Evolutionary conservation across 2,113 vertebrate species (phyloP).

Genomic region (Pangasianodon gigas): DNA sequence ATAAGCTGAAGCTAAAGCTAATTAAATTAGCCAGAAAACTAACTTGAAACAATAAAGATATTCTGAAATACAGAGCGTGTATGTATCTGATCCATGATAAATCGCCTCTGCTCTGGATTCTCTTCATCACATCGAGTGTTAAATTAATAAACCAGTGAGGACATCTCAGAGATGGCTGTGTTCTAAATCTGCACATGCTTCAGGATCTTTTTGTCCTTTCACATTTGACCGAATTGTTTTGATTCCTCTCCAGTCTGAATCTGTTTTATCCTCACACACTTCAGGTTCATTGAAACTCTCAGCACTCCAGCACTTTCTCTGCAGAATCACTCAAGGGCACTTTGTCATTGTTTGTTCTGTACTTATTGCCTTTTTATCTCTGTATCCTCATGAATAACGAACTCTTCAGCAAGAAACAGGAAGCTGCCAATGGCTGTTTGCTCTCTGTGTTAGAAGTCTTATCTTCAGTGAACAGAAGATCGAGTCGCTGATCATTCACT

Average conservation of each 20-base stretch:
- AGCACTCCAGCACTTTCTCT: neutral
- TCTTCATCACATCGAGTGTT: neutral
- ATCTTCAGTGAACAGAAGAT: conserved; percentile 9
- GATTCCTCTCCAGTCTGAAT: neutral
- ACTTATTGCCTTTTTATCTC: conserved; percentile 27
- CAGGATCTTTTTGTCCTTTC: neutral
- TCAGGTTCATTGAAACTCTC: neutral
- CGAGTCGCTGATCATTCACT: neutral
- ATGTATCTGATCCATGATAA: neutral
- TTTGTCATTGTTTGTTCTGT: conserved; percentile 26
- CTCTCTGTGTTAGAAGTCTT: conserved; percentile 6
- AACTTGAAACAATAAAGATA: neutral
- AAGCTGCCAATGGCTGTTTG: conserved; percentile 14
- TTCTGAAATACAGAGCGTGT: neutral
- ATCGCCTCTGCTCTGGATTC: neutral
- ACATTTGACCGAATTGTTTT: neutral
- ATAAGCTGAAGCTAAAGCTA: neutral
- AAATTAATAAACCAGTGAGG: neutral
- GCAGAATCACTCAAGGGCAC: conserved; percentile 16
- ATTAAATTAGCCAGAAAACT: neutral
- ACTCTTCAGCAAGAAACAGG: neutral
- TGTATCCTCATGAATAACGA: neutral
- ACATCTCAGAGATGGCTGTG: neutral
- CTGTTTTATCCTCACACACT: neutral
- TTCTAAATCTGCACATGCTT: neutral